A percentile compares a stretch with the other conserved stretches of the same genome.
Evolutionary conservation across 1,140 invertebrate genomes (phyloP).

Genomic region (Papilio xuthus): DNA sequence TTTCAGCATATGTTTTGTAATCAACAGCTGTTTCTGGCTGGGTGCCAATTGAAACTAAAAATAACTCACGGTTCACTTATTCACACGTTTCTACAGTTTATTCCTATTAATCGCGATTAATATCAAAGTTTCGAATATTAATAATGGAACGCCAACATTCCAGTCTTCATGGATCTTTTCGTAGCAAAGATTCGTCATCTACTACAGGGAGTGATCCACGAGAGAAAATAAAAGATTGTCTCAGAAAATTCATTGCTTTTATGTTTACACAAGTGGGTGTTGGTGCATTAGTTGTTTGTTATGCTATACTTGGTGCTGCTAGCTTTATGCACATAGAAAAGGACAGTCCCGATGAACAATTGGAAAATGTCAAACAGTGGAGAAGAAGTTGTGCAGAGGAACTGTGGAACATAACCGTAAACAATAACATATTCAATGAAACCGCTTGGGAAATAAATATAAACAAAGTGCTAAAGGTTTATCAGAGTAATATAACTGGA

Average conservation of each 20-base stretch:
- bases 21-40: slow-evolving; percentile 33
- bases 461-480: slow-evolving; percentile 85
- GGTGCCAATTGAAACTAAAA: slow-evolving; percentile 26
- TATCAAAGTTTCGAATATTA: slow-evolving; percentile 34
- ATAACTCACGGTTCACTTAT: slow-evolving; percentile 23
- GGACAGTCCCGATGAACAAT: slow-evolving; percentile 83
- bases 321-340: slow-evolving; percentile 94
- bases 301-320: slow-evolving; percentile 96
- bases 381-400: slow-evolving; percentile 83
- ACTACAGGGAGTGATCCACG: slow-evolving; percentile 85
- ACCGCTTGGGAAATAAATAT: slow-evolving; percentile 86
- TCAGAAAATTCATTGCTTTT: slow-evolving; percentile 91
- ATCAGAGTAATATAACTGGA: slow-evolving; percentile 87
- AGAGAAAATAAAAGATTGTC: slow-evolving; percentile 90
- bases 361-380: slow-evolving; percentile 76
- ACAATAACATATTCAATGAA: slow-evolving; percentile 89
- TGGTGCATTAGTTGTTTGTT: slow-evolving; percentile 95
- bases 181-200: slow-evolving; percentile 86
- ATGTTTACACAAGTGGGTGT: slow-evolving; percentile 98
- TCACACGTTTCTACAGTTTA: background rate
- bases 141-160: slow-evolving; percentile 72
- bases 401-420: slow-evolving; percentile 88
- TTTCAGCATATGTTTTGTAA: slow-evolving; percentile 26
- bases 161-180: slow-evolving; percentile 81
- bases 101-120: background rate